A percentile compares a stretch with the other conserved stretches of the same genome.
Conservation (phyloP, 1,140 invertebrate species). For the Drosophila willistoni region DNA sequence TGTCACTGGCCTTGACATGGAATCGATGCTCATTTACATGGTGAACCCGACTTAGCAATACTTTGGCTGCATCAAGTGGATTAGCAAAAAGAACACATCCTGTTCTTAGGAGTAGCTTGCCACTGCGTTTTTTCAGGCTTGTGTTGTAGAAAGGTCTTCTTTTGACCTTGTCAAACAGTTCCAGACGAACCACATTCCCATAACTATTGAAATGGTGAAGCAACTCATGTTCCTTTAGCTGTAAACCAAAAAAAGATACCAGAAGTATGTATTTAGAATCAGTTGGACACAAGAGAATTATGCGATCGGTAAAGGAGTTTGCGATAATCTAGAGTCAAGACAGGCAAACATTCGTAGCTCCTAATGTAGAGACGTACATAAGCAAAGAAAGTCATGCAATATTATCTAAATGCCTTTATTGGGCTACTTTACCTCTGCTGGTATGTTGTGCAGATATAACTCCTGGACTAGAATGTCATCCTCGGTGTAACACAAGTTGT, state of each 20-base stretch:
- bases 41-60: constrained; percentile 28
- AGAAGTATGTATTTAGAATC: too few relatives aligned
- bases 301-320: too few relatives aligned
- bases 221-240: background rate
- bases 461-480: constrained; percentile 58
- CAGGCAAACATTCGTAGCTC: too few relatives aligned
- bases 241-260: too few relatives aligned
- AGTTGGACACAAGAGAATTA: too few relatives aligned
- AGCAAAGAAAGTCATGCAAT: too few relatives aligned
- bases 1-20: constrained; percentile 46
- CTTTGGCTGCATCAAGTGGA: constrained; percentile 44
- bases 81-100: constrained; percentile 44
- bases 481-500: constrained; percentile 59
- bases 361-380: too few relatives aligned
- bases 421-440: constrained; percentile 32
- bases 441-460: constrained; percentile 43
- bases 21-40: constrained; percentile 27
- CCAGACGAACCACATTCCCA: constrained; percentile 40
- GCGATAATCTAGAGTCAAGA: too few relatives aligned
- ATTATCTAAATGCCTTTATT: too few relatives aligned
- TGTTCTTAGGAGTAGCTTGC: background rate
- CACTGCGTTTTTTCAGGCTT: background rate
- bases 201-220: constrained; percentile 37
- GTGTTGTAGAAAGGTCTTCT: background rate
- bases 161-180: background rate